phyloP scores from a whole-genome alignment of 2,888 invertebrate species.

The Parelbella ahira region DNA sequence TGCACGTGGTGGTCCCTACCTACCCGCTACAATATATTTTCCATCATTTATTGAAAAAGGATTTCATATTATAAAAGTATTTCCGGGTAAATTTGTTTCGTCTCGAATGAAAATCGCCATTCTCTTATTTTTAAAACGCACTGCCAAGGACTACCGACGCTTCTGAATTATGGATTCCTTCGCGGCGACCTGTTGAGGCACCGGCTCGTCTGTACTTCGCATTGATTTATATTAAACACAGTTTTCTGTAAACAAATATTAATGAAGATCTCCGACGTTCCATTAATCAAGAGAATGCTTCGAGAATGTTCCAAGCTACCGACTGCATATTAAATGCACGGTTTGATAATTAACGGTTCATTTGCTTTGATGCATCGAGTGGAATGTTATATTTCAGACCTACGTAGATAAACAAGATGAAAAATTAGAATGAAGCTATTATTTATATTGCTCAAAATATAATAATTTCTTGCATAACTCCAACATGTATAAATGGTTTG shows the following conservation, averaged over 20 bases:
- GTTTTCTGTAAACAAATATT: slow-evolving; percentile 37
- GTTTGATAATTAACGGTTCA: slow-evolving; percentile 16
- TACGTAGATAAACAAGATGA: slow-evolving; percentile 21
- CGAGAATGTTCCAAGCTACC: slow-evolving; percentile 25
- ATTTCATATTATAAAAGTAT: no score
- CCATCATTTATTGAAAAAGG: no score
- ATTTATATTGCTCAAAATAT: slow-evolving; percentile 16
- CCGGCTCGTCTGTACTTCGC: slow-evolving; percentile 33
- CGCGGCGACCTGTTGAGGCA: slow-evolving; percentile 37
- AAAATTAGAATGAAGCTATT: slow-evolving; percentile 18
- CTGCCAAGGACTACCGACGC: slow-evolving; percentile 32
- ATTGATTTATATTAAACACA: slow-evolving; percentile 45
- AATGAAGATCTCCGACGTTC: slow-evolving; percentile 33
- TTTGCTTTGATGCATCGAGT: slow-evolving; percentile 13
- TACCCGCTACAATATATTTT: no score
- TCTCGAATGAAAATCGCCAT: slow-evolving; percentile 1
- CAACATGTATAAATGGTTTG: slow-evolving; percentile 13
- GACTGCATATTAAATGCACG: slow-evolving; percentile 19
- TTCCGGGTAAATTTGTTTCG: no score
- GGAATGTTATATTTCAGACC: slow-evolving; percentile 13
- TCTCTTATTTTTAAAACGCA: background rate
- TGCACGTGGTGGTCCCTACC: no score
- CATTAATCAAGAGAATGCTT: slow-evolving; percentile 32
- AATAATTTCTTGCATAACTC: slow-evolving; percentile 15
- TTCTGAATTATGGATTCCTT: slow-evolving; percentile 50